Evolutionary conservation across 2,888 invertebrate genomes (phyloP).

Genomic region (Cremastobaeus sp.): DNA sequence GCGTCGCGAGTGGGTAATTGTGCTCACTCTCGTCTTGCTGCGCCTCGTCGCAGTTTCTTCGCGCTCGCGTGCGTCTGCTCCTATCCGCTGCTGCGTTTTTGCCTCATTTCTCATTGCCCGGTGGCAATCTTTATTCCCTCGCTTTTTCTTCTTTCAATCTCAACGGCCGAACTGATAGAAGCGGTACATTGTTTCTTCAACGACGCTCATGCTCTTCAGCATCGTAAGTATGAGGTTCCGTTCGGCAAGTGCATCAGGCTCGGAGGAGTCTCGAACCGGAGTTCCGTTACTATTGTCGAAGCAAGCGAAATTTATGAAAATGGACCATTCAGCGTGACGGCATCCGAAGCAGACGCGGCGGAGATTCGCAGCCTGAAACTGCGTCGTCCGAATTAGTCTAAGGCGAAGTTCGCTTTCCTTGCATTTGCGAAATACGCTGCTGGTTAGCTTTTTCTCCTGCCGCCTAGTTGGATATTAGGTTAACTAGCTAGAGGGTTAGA

Average conservation of each 20-base stretch:
- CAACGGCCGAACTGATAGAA: conserved; percentile 32
- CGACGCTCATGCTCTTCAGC: conserved; percentile 31
- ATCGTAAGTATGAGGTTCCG: conserved; percentile 16
- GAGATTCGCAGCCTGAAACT: too few species aligned
- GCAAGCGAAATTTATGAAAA: conserved; percentile 14
- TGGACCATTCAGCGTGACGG: conserved; percentile 15
- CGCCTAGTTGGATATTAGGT: conserved; percentile 28
- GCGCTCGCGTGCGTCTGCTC: conserved; percentile 61
- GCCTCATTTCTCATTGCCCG: conserved; percentile 45
- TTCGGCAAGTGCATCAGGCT: conserved; percentile 26
- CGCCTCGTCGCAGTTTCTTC: conserved; percentile 68
- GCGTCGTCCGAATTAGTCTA: too few species aligned
- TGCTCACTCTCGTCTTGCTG: conserved; percentile 66
- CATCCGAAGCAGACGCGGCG: too few species aligned
- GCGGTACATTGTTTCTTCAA: conserved; percentile 52
- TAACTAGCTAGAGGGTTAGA: conserved; percentile 40
- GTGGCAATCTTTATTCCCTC: conserved; percentile 51
- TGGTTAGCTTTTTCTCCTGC: too few species aligned
- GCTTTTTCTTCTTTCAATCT: conserved; percentile 55
- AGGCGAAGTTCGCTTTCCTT: too few species aligned
- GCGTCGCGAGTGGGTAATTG: conserved; percentile 76
- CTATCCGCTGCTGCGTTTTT: conserved; percentile 69
- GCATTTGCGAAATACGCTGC: too few species aligned
- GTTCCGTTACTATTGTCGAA: conserved; percentile 41
- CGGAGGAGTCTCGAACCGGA: conserved; percentile 15